Evolutionary conservation across 2,888 invertebrate genomes (phyloP), one percentile per base, ranked within the genome.

Genomic region (Linnaemya tessellans): DNA sequence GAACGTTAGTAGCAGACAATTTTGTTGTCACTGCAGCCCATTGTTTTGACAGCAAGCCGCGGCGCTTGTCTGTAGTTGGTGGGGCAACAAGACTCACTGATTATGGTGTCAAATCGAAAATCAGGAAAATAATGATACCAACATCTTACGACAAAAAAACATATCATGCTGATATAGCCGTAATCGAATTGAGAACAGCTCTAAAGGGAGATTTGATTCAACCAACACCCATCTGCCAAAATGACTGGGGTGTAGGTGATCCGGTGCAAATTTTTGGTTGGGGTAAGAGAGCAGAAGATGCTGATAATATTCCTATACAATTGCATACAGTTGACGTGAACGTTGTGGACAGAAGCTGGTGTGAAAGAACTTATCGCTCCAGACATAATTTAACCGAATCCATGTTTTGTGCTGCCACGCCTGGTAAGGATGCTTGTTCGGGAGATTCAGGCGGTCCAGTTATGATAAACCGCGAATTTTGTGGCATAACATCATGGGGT

Each of bases 401-500:
- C 3, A 88, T 89, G 89, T 77, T 89, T 25, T 89, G 89, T 67
- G 88, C 89, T 1, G 51, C 79, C 3, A 58, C 49, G 5, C 62
- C 56, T 0, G 86, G 86, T 15, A 87, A 84, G 67, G 88, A 89
- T 78, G 79, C 88, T 3, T 89, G 89, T 51, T 11, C 46, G 7
- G 88, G 87, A 3, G 89, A 89, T 73, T 89, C 89, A 1, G 89
- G 89, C 41, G 88, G 89, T 38, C 89, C 89, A 11, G 79, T 84
- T 0, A 73, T 87, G 0, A 60, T 30, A n/a, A 78, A 87, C 13
- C 80, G 80, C 10, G 46, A 82, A 49, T 80, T 90, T 88, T 82
- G 91, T 95, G 96, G 96, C 22, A 93, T 96, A 4, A 96, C 96
- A 0, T 96, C 96, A 0, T 89, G 78, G 70, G 89, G 88, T 5